Percentiles rank a stretch among this genome's conserved stretches.
Conservation (phyloP, 1,140 invertebrate species). For the Aphis craccivora region DNA sequence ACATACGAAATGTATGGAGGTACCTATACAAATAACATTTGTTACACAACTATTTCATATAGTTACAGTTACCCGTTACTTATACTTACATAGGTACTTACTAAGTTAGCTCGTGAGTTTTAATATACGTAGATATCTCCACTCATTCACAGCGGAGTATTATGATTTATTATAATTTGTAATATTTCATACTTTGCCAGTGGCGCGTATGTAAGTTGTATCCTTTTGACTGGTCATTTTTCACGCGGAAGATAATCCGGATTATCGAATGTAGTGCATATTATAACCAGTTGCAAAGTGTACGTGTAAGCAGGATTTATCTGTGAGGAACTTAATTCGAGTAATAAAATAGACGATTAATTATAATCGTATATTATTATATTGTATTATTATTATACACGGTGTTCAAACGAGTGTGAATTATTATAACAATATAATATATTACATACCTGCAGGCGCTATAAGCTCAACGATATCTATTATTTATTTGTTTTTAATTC, state of each 20-base stretch:
- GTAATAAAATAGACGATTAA: not conserved
- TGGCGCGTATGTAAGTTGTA: not conserved
- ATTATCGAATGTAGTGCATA: slow-evolving; percentile 31
- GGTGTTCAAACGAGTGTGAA: not conserved
- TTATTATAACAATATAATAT: slow-evolving; percentile 13
- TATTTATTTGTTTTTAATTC: slow-evolving; percentile 1
- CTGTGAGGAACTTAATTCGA: not conserved
- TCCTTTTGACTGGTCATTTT: not conserved
- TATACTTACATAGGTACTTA: no score
- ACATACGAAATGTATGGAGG: no score
- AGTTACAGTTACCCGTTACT: not conserved
- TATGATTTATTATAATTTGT: not conserved
- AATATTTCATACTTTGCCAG: not conserved
- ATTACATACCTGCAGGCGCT: not conserved
- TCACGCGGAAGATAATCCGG: slow-evolving; percentile 24
- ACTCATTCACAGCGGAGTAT: not conserved
- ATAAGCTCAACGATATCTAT: not conserved
- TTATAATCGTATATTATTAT: slow-evolving; percentile 1
- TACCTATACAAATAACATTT: not conserved
- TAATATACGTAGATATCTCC: not conserved
- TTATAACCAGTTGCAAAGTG: slow-evolving; percentile 10
- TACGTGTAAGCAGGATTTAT: not conserved
- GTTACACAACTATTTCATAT: not conserved
- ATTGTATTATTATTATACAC: not conserved
- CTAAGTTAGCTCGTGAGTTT: not conserved